Conservation (phyloP, 2,113 vertebrate genomes). For the Mellivora capensis region DNA sequence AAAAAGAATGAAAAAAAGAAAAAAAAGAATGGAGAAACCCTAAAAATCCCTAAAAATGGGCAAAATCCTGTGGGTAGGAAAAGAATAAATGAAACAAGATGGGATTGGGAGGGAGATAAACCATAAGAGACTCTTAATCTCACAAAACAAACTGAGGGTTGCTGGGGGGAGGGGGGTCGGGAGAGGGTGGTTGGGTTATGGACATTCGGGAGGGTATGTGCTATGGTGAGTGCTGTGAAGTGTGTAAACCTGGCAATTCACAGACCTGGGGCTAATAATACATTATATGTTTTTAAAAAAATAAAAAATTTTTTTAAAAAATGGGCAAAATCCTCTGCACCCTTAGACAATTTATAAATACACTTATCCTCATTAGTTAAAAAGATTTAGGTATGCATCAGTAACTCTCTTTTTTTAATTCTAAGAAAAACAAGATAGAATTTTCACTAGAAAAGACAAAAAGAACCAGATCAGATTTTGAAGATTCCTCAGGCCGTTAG, state of each 20-base stretch:
- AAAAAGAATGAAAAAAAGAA: too few species aligned
- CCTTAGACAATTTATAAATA: background rate
- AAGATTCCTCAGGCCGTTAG: background rate
- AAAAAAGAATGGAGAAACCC: conserved; percentile 15
- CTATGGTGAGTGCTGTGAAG: too few species aligned
- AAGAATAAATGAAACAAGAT: too few species aligned
- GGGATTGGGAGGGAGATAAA: too few species aligned
- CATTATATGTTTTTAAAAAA: too few species aligned
- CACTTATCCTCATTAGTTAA: background rate
- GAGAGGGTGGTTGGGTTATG: too few species aligned
- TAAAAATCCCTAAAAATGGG: background rate
- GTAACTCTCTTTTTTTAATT: background rate
- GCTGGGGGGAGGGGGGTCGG: too few species aligned
- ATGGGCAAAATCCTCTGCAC: background rate
- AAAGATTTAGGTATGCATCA: background rate
- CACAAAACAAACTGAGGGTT: too few species aligned
- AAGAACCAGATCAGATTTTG: background rate
- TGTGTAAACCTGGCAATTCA: too few species aligned
- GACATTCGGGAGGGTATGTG: too few species aligned
- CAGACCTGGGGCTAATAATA: too few species aligned
- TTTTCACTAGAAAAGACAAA: background rate
- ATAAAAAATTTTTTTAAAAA: background rate
- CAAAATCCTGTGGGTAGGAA: background rate
- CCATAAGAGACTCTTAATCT: too few species aligned
- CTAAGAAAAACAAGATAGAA: background rate